These are phyloP conservation scores for Drosophila sordidapex DNA, from an alignment of 2,888 invertebrate genomes.

Conservation along the genomic window DNA sequence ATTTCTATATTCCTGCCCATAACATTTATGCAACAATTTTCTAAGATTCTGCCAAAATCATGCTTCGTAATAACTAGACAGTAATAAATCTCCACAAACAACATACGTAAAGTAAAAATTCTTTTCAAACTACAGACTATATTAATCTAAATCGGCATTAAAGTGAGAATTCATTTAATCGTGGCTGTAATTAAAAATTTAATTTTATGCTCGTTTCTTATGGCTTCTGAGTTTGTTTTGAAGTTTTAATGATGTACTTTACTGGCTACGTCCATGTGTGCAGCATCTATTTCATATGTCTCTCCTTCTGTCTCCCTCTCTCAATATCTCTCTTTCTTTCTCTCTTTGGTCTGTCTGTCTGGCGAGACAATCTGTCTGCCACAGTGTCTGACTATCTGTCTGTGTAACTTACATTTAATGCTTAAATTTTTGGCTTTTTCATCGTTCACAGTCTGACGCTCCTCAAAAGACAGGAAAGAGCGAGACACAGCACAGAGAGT, in stretches of 20 bases:
- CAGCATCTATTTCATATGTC: constrained; percentile 41
- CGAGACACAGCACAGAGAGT: constrained; percentile 34
- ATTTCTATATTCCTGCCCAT: not conserved
- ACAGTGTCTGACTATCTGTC: constrained; percentile 23
- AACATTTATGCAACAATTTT: too few relatives aligned
- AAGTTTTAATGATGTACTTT: not conserved
- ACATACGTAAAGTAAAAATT: not conserved
- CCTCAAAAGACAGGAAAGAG: constrained; percentile 57
- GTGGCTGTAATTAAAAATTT: not conserved
- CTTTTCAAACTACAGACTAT: too few relatives aligned
- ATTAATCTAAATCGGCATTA: not conserved
- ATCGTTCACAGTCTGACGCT: constrained; percentile 78
- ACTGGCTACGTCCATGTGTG: constrained; percentile 32
- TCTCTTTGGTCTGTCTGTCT: constrained; percentile 22
- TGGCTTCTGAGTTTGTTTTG: not conserved
- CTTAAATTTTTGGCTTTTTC: constrained; percentile 75
- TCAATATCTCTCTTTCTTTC: not conserved
- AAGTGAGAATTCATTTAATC: not conserved
- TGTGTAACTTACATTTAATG: constrained; percentile 72
- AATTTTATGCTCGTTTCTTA: not conserved
- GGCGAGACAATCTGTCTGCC: constrained; percentile 31
- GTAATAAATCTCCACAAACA: not conserved
- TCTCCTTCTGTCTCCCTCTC: constrained; percentile 21
- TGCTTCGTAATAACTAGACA: not conserved
- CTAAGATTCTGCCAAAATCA: not conserved